Evolutionary conservation across 1,140 invertebrate species (phyloP).

Genomic region (Luehdorfia chinensis): DNA sequence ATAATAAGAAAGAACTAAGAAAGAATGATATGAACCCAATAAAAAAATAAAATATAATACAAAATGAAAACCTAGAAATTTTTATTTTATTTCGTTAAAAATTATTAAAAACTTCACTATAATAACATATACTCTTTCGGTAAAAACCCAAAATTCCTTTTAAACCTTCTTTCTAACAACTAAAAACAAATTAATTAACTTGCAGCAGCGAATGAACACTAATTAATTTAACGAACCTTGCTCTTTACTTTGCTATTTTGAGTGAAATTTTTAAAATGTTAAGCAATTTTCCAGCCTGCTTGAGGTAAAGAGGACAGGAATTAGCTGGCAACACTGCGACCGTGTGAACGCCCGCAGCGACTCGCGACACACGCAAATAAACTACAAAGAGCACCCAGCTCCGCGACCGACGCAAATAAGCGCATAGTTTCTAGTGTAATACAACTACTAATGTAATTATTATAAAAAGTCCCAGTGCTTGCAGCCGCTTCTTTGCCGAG

Average conservation of each 20-base stretch:
- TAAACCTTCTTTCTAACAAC: not conserved
- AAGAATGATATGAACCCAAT: too few relatives aligned
- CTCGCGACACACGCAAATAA: constrained; percentile 67
- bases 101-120: too few relatives aligned
- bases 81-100: too few relatives aligned
- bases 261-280: not conserved
- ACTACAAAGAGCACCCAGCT: constrained; percentile 28
- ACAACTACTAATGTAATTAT: constrained; percentile 28
- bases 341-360: constrained; percentile 61
- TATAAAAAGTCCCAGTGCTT: constrained; percentile 17
- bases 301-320: constrained; percentile 18
- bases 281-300: constrained; percentile 10
- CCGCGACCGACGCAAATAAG: constrained; percentile 47
- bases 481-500: constrained; percentile 13
- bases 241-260: not conserved
- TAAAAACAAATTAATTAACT: too few relatives aligned
- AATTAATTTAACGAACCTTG: not conserved
- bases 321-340: constrained; percentile 26
- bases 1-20: too few relatives aligned
- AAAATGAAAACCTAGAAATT: too few relatives aligned
- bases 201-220: not conserved
- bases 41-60: too few relatives aligned
- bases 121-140: too few relatives aligned
- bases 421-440: constrained; percentile 26
- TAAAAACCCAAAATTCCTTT: too few relatives aligned